Evolutionary conservation across 2,113 vertebrate species (phyloP).

Genomic region (Okapia johnstoni): DNA sequence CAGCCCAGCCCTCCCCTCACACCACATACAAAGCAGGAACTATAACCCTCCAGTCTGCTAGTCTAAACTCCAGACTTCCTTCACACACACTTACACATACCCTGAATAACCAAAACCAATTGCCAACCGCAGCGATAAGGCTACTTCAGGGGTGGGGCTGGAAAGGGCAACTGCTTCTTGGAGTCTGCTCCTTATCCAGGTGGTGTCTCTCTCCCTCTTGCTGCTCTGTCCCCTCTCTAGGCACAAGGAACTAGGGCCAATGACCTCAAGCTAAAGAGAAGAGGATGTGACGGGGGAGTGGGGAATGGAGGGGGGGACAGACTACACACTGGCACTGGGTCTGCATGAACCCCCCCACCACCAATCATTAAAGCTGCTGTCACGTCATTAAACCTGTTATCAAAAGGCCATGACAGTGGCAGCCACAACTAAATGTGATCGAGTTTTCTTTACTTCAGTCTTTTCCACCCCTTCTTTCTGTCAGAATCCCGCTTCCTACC

Average conservation of each 20-base stretch:
- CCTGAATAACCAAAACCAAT: background rate
- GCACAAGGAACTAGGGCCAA: background rate
- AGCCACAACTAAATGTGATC: background rate
- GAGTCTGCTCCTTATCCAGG: background rate
- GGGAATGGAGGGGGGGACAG: background rate
- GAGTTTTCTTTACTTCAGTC: constrained; percentile 1
- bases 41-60: background rate
- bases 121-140: background rate
- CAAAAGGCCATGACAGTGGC: background rate
- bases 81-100: background rate
- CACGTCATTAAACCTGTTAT: constrained; percentile 53
- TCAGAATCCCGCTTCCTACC: background rate
- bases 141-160: background rate
- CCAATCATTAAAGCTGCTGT: background rate
- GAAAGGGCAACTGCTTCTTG: background rate
- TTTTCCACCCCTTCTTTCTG: background rate
- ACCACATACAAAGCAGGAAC: background rate
- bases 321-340: background rate
- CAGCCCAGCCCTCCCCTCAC: background rate
- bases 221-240: background rate
- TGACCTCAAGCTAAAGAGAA: background rate
- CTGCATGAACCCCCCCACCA: background rate
- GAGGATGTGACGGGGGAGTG: background rate
- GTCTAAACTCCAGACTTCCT: background rate
- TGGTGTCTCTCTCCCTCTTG: background rate